phyloP scores from a whole-genome alignment of 2,888 invertebrate genomes.

The Desoria tigrina region DNA sequence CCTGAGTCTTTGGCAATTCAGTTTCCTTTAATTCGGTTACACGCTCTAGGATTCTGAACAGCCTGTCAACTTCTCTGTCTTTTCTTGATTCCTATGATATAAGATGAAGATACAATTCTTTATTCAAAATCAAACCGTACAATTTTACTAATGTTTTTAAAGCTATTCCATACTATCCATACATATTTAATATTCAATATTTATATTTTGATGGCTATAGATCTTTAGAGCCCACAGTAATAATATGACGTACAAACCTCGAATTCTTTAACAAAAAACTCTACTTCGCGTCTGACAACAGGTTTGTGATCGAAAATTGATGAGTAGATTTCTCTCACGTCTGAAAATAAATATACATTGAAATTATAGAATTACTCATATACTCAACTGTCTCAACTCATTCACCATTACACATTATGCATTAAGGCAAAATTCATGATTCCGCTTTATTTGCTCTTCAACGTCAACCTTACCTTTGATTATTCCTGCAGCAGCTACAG shows the following conservation, averaged over 20 bases:
- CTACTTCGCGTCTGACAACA: conserved; percentile 82
- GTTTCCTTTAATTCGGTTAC: conserved; percentile 75
- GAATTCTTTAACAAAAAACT: conserved; percentile 78
- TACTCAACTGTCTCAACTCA: no score
- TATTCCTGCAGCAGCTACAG: conserved; percentile 35
- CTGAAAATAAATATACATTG: conserved; percentile 59
- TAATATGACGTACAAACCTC: no score
- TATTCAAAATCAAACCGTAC: no score
- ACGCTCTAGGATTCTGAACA: conserved; percentile 75
- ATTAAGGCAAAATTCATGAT: no score
- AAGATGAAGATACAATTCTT: conserved; percentile 27
- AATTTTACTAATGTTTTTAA: background rate
- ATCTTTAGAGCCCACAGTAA: no score
- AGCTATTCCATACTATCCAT: background rate
- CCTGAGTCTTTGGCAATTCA: conserved; percentile 69
- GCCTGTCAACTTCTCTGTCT: conserved; percentile 75
- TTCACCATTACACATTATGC: no score
- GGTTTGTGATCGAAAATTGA: conserved; percentile 84
- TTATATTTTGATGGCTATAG: no score
- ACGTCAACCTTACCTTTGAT: conserved; percentile 45
- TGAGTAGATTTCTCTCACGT: conserved; percentile 78
- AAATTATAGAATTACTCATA: background rate
- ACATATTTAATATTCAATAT: conserved; percentile 47
- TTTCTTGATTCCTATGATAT: conserved; percentile 73
- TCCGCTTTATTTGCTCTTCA: no score